These are phyloP conservation scores for Thinocorus orbignyianus DNA, from an alignment of 2,113 vertebrate genomes.

Conservation along the genomic window DNA sequence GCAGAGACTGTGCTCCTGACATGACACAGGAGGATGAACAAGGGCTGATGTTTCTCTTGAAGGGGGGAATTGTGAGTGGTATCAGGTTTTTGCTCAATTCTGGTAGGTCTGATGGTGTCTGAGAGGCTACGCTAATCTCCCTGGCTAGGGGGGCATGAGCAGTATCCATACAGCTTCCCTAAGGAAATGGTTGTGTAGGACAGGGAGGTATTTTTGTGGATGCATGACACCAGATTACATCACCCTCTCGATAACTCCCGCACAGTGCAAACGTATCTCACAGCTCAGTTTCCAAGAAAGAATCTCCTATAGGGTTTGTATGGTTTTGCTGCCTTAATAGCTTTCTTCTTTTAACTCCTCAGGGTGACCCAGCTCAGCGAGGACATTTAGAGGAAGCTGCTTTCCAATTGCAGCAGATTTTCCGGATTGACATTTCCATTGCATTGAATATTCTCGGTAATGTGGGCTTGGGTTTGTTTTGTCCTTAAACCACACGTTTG, in stretches of 20 bases:
- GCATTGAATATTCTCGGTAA: constrained; percentile 95
- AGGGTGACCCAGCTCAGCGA: constrained; percentile 70
- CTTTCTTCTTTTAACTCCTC: constrained; percentile 51
- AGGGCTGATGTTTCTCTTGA: not conserved
- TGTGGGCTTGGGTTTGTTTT: not conserved
- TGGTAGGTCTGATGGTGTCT: not conserved
- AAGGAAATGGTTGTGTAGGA: not conserved
- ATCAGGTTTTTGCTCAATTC: not conserved
- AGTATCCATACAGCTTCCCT: not conserved
- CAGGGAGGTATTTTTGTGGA: not conserved
- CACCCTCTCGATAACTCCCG: not conserved
- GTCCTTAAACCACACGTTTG: constrained; percentile 22
- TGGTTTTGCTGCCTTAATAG: not conserved
- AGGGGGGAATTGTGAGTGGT: not conserved
- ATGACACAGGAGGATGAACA: rapidly evolving
- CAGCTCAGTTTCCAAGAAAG: not conserved
- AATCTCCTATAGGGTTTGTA: not conserved
- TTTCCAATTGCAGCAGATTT: constrained; percentile 78
- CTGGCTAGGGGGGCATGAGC: not conserved
- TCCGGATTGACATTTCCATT: constrained; percentile 84
- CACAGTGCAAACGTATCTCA: not conserved
- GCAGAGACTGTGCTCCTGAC: not conserved
- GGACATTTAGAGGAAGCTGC: constrained; percentile 78
- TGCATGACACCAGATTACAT: not conserved
- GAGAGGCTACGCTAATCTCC: not conserved